Evolutionary conservation across 1,140 invertebrate species (phyloP), one percentile per base, ranked within the genome.

Genomic region (Anagrus nilaparvatae): DNA sequence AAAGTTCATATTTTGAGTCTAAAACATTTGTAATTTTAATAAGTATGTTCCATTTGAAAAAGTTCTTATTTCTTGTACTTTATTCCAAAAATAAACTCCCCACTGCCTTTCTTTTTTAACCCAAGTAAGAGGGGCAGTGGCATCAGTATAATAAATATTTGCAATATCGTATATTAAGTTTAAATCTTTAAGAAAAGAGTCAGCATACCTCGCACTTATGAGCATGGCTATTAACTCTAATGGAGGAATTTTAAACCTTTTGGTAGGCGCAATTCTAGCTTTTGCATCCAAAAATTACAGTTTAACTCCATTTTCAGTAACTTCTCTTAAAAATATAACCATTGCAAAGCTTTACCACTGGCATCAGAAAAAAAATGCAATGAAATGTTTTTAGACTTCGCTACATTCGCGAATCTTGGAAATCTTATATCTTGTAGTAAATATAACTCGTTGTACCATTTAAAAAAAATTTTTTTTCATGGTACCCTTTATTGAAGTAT

Each of bases 181-280:
- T 27, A 50, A 27, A 5, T 43, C 39, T 20, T 28, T 7, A 4
- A 24, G 3, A 6, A 44, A 44, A 5, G 45, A 44, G 2, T 24
- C 16, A 17, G 47, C 38, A 20, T 64, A 39, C 40, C 61, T 25
- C 12, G 51, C 49, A 17, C 51, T 58, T 4, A 66, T 55, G 3
- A 53, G 34, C 5, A 57, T 55, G 10, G 54, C 61, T 40, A 65
- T 36, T 6, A 68, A 44, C 47, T 63, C 60, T 4, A 67, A 41
- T 33, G 56, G 49, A 4, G 56, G 59, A 23, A 63, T 55, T 1
- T 51, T 58, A 3, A 50, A 29, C 29, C 44, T 42, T 33, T 56
- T 3, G 54, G 36, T 40, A 56, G 62, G 60, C 6, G 60, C 51
- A 0, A 64, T 48, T 45, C 59, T 31, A n/a, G 51, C 20, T 46